Percentiles rank a stretch among this genome's conserved stretches.
Conservation (phyloP, 2,797 vertebrate genomes). For the Psittacula derbiana region DNA sequence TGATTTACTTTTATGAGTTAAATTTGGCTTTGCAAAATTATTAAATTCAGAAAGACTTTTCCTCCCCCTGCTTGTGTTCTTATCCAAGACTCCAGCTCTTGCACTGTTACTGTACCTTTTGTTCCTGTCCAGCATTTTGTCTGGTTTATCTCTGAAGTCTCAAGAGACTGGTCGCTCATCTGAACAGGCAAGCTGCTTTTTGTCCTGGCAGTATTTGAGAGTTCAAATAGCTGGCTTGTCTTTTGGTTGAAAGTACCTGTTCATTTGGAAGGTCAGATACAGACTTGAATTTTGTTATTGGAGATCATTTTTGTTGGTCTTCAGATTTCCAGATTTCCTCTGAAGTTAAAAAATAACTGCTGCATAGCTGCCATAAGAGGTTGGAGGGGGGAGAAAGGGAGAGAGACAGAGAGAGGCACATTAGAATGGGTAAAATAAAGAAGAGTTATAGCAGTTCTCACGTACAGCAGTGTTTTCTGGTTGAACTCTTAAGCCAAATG, state of each 20-base stretch:
- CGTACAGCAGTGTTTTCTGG: background rate
- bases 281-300: background rate
- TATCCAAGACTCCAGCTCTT: background rate
- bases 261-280: background rate
- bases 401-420: background rate
- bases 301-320: background rate
- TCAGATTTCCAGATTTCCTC: background rate
- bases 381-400: background rate
- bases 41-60: background rate
- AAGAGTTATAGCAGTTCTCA: background rate
- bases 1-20: background rate
- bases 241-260: background rate
- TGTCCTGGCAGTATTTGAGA: background rate
- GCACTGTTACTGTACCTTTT: background rate
- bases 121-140: background rate
- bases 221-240: background rate
- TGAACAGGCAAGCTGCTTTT: background rate
- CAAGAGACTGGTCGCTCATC: background rate
- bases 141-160: constrained; percentile 4
- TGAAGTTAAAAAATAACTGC: background rate
- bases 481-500: background rate
- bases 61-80: rapidly evolving
- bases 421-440: background rate
- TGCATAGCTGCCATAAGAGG: background rate
- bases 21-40: background rate